Base-by-base conservation (phyloP, 2,888 invertebrate species). In the Stenodema calcarata region DNA sequence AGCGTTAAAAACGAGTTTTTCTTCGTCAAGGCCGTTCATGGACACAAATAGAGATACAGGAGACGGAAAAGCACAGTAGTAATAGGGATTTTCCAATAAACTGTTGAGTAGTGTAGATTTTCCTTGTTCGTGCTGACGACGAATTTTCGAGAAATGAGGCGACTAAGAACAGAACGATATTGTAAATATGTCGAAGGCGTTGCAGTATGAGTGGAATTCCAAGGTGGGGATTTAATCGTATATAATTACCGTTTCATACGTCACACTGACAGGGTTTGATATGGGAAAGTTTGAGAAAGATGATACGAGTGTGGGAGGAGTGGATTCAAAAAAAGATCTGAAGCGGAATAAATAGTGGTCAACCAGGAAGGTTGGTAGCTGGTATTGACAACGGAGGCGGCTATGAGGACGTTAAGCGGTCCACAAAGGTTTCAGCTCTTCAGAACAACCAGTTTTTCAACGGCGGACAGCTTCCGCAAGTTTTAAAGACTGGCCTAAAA, bases 401-500 rank as follows among this genome's bases (percentile, higher is more conserved):
- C 62, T 62, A 62, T 23, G 62, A 62, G 47, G 62, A 62, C 23
- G 62, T 23, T 62, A 62, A 62, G 62, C 62, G 62, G 62, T 62
- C 23, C 62, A 62, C 62, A 62, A 62, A 18, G 62, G 62, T 11
- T 23, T 18, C 62, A 23, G 18, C 27, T 62, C 62, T 62, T 62
- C 62, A 18, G 62, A 62, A 23, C 30, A 75, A 75, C 73, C 73
- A 75, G 73, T 75, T 75, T 41, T 18, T 35, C 73, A 75, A 75
- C 73, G 73, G 73, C 73, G 73, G 30, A 35, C 73, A 35, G 73
- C 73, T 75, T 75, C 73, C 73, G 73, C 73, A 75, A 35, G 73
- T 75, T 18, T 30, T 75, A 11, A 30, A 30, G 35, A 41, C 73
- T 18, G 3, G 18, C 35, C 73, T 30, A 30, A n/a, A 75, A 16